Base-by-base conservation (phyloP, 1,140 invertebrate genomes). In the Proctacanthus coquilletti region DNA sequence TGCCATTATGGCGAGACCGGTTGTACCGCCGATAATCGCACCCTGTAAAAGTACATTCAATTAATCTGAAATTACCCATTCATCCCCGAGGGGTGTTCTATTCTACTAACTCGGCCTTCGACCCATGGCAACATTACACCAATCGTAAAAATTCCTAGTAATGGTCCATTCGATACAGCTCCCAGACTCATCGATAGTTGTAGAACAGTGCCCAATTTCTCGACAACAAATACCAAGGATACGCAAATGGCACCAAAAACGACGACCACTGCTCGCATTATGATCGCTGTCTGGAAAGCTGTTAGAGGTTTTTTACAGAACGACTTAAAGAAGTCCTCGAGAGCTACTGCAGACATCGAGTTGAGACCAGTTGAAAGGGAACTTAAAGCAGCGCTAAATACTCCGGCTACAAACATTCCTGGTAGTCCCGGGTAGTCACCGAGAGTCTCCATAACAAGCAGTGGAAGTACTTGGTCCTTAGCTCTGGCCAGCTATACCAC, bases 351-450 rank as follows among this genome's bases (percentile, higher is more conserved):
- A 2, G 88, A 80, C 63, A 94, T 74, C 0, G 87, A 89, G 50
- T 94, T 95, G 4, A 94, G 61, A 0, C 86, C 87, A 5, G 88
- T 93, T 2, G 84, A 87, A 5, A 89, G 64, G 1, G 86, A 88
- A 52, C 84, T 88, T 17, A 91, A 60, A 14, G 84, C 82, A 10
- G 84, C 85, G 54, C 82, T 85, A 46, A 89, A 88, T 11, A 91
- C 75, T 15, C 83, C 82, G 17, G 84, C 83, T 0, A 88, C 74
- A 53, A 88, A 87, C 1, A 91, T 61, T 20, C 85, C 85, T 0
- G 84, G 77, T 17, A 91, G 47, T 2, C 84, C 84, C 0, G 77
- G 77, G 37, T 75, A 68, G 17, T 75, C 62, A 0, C 82, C 71
- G 1, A 88, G 51, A 9, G 81, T 71, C 44, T 87, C 77, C 82